A percentile compares a stretch with the other conserved stretches of the same genome.
These are phyloP conservation scores for Lucilia cuprina DNA, from an alignment of 1,140 invertebrate genomes.

Conservation along the genomic window DNA sequence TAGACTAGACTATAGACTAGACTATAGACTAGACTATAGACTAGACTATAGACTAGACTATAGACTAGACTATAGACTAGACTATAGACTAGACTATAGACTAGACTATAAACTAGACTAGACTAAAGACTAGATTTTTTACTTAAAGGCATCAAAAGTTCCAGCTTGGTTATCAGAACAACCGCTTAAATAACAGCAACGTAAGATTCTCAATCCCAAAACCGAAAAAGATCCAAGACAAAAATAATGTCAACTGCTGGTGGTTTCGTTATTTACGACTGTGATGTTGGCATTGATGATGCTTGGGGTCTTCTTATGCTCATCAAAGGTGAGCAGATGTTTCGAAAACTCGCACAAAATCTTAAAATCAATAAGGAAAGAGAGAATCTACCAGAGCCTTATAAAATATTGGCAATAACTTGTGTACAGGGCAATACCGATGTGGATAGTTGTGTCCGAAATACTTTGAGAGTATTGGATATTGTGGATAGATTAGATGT, in stretches of 20 bases:
- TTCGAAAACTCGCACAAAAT: background rate
- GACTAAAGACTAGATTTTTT: too few species aligned
- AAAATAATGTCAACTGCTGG: conserved; percentile 6
- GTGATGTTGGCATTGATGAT: conserved; percentile 71
- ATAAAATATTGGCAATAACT: conserved; percentile 69
- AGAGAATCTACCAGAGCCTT: conserved; percentile 32
- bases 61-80: too few species aligned
- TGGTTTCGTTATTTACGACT: conserved; percentile 66
- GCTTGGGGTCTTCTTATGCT: conserved; percentile 69
- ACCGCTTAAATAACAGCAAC: too few species aligned
- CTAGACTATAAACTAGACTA: too few species aligned
- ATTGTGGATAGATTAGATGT: conserved; percentile 64
- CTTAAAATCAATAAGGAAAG: too few species aligned
- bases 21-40: too few species aligned
- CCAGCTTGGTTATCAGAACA: too few species aligned
- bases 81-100: too few species aligned
- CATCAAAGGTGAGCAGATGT: conserved; percentile 63
- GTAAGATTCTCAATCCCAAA: too few species aligned
- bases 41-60: too few species aligned
- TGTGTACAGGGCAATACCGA: conserved; percentile 69
- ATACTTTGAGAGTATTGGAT: conserved; percentile 68
- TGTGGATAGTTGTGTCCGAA: conserved; percentile 66
- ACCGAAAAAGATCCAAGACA: background rate
- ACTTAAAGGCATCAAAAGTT: too few species aligned
- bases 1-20: too few species aligned